Evolutionary conservation across 2,113 vertebrate genomes (phyloP).

Genomic region (Dasypus novemcinctus): DNA sequence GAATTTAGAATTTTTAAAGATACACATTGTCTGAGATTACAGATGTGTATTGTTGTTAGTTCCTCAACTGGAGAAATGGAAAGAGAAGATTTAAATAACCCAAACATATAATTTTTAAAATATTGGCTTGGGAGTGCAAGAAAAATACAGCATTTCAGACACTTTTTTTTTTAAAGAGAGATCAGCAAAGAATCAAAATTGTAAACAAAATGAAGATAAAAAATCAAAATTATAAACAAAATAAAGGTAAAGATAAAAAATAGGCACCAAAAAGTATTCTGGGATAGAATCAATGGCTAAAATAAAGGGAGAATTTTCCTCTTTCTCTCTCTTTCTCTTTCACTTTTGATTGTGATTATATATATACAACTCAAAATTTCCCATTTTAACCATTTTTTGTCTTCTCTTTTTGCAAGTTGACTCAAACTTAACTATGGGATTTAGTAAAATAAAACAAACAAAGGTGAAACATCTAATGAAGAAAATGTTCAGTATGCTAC

Average conservation of each 20-base stretch:
- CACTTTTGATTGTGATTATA: too few relatives aligned
- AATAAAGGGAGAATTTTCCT: neutral
- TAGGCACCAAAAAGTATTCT: neutral
- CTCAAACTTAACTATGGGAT: too few relatives aligned
- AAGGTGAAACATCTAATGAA: too few relatives aligned
- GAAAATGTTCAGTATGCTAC: too few relatives aligned
- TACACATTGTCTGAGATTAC: neutral
- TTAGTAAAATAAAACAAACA: too few relatives aligned
- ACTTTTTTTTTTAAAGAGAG: neutral
- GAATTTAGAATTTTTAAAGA: too few relatives aligned
- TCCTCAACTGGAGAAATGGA: neutral
- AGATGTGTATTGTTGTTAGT: too few relatives aligned
- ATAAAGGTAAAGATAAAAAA: neutral
- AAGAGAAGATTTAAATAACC: neutral
- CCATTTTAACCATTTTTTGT: too few relatives aligned
- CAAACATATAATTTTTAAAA: neutral
- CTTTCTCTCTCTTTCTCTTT: too few relatives aligned
- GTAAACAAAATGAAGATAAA: neutral
- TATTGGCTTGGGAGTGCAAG: neutral
- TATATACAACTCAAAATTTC: too few relatives aligned
- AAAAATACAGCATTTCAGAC: neutral
- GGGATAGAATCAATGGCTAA: neutral
- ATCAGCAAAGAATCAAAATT: neutral
- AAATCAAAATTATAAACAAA: neutral
- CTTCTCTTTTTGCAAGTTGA: too few relatives aligned